These are phyloP conservation scores for Portunus trituberculatus DNA, from an alignment of 1,140 invertebrate genomes.

Conservation along the genomic window DNA sequence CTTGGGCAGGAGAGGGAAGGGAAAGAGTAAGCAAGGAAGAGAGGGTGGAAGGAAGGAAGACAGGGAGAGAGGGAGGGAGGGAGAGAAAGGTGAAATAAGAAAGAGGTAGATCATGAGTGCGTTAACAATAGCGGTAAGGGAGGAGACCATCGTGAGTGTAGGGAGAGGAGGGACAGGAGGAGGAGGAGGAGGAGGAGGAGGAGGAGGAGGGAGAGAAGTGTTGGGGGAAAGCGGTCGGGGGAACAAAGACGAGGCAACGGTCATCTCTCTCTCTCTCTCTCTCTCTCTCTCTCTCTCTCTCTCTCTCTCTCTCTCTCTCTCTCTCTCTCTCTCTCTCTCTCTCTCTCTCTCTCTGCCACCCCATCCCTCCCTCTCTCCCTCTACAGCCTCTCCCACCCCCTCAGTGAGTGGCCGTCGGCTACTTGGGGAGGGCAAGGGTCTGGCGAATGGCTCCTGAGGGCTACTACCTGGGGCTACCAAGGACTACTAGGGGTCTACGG, in stretches of 20 bases:
- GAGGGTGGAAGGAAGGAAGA: neutral
- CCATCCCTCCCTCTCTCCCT: neutral
- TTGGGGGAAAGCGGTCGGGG: neutral
- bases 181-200: neutral
- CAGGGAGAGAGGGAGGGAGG: neutral
- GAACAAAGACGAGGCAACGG: neutral
- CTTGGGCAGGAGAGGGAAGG: neutral
- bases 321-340: neutral
- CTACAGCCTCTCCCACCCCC: neutral
- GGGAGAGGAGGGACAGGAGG: neutral
- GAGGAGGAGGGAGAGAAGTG: neutral
- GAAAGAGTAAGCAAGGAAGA: neutral
- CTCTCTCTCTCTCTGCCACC: neutral
- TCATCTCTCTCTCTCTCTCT: neutral
- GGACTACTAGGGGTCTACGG: too few relatives aligned
- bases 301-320: conserved; percentile 1
- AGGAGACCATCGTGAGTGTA: too few relatives aligned
- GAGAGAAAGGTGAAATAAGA: neutral
- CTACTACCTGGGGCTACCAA: too few relatives aligned
- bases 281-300: neutral
- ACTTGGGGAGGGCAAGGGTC: too few relatives aligned
- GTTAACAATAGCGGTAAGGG: too few relatives aligned
- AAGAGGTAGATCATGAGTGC: neutral
- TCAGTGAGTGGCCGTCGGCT: too few relatives aligned
- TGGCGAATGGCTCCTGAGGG: too few relatives aligned